Evolutionary conservation across 2,113 vertebrate genomes (phyloP).

Genomic region (Dasyprocta punctata): DNA sequence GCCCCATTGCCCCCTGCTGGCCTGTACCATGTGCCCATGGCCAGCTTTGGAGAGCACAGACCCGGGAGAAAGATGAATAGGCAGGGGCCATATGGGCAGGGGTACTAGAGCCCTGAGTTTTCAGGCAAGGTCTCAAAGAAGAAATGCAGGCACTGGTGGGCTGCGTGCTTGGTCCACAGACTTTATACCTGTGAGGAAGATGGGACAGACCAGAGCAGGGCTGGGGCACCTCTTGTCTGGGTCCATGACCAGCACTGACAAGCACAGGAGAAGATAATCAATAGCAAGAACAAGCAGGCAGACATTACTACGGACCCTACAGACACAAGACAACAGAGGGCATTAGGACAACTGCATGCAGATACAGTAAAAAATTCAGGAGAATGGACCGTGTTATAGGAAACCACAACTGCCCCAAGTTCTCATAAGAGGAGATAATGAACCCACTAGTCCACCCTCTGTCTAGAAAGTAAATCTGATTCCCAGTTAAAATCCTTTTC

Average conservation of each 20-base stretch:
- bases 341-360: background rate
- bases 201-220: background rate
- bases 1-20: background rate
- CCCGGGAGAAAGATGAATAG: too few relatives aligned
- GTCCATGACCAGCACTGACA: too few relatives aligned
- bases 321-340: background rate
- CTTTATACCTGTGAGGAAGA: background rate
- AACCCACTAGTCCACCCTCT: background rate
- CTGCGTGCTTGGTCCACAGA: background rate
- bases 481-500: background rate
- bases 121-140: background rate
- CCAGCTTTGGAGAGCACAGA: background rate
- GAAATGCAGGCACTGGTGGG: background rate
- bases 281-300: background rate
- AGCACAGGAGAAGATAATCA: background rate
- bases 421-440: background rate
- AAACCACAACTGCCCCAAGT: background rate
- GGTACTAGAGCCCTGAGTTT: background rate
- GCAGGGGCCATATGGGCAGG: background rate
- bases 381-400: background rate
- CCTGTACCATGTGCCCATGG: fast-evolving
- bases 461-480: background rate
- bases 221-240: background rate
- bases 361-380: background rate
- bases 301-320: background rate